A percentile compares a stretch with the other conserved stretches of the same genome.
phyloP scores from a whole-genome alignment of 1,140 invertebrate genomes.

The Anastrepha ludens region DNA sequence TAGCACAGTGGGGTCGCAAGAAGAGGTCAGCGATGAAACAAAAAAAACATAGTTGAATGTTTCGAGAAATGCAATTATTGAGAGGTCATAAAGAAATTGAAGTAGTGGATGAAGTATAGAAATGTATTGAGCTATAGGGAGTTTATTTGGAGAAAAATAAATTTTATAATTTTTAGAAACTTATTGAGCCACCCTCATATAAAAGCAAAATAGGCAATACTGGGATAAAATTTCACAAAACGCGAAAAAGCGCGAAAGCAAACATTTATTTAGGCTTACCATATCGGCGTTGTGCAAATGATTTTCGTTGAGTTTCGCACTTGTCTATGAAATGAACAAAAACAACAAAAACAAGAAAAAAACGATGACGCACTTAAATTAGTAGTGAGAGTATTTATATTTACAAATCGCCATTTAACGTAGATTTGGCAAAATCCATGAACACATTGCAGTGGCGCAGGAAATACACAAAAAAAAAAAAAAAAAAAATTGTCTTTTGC shows the following conservation, averaged over 20 bases:
- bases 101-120: too few relatives aligned
- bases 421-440: neutral
- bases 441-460: neutral
- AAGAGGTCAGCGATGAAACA: too few relatives aligned
- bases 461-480: neutral
- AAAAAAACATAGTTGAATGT: too few relatives aligned
- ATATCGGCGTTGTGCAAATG: slow-evolving; percentile 33
- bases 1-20: too few relatives aligned
- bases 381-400: slow-evolving; percentile 36
- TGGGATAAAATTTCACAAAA: neutral
- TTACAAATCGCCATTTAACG: slow-evolving; percentile 28
- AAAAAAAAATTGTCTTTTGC: neutral
- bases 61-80: too few relatives aligned
- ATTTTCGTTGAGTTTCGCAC: neutral
- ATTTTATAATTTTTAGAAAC: too few relatives aligned
- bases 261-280: slow-evolving; percentile 48
- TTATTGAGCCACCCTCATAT: neutral
- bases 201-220: neutral
- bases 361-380: neutral
- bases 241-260: slow-evolving; percentile 42
- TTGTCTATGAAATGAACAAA: neutral
- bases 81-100: too few relatives aligned
- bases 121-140: too few relatives aligned
- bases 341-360: slow-evolving; percentile 13
- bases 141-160: too few relatives aligned